These are phyloP conservation scores for Eupithecia dodoneata DNA, from an alignment of 2,888 invertebrate species.

Conservation along the genomic window DNA sequence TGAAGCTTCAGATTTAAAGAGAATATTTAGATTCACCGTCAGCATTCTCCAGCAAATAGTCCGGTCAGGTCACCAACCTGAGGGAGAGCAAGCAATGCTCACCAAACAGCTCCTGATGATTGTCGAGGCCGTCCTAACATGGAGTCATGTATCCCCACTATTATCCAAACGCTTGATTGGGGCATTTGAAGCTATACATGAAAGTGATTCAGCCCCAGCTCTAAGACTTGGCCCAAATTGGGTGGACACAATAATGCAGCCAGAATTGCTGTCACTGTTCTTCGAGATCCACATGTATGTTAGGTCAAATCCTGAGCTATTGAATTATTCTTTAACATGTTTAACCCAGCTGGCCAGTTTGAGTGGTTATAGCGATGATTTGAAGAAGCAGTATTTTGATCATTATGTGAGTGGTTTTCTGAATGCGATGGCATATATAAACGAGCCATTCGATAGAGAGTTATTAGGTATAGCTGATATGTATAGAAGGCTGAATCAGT, in stretches of 20 bases:
- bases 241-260: conserved; percentile 90
- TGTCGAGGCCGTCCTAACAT: conserved; percentile 90
- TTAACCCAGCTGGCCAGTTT: conserved; percentile 88
- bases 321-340: conserved; percentile 91
- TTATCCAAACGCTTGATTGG: conserved; percentile 88
- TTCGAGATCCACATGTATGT: conserved; percentile 94
- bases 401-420: conserved; percentile 77
- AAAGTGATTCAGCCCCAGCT: conserved; percentile 86
- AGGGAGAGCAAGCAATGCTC: conserved; percentile 81
- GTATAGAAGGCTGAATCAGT: conserved; percentile 75
- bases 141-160: conserved; percentile 90
- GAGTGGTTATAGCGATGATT: conserved; percentile 68
- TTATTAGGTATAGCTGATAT: conserved; percentile 78
- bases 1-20: conserved; percentile 90
- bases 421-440: conserved; percentile 73
- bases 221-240: conserved; percentile 87
- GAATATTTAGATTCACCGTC: conserved; percentile 87
- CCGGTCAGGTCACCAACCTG: conserved; percentile 76
- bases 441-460: conserved; percentile 72
- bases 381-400: conserved; percentile 76
- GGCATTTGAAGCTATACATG: conserved; percentile 88
- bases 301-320: conserved; percentile 88
- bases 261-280: conserved; percentile 89
- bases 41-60: conserved; percentile 75
- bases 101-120: conserved; percentile 90